These are phyloP conservation scores for Lordiphosa mommai DNA, from an alignment of 1,140 invertebrate genomes.

Conservation along the genomic window DNA sequence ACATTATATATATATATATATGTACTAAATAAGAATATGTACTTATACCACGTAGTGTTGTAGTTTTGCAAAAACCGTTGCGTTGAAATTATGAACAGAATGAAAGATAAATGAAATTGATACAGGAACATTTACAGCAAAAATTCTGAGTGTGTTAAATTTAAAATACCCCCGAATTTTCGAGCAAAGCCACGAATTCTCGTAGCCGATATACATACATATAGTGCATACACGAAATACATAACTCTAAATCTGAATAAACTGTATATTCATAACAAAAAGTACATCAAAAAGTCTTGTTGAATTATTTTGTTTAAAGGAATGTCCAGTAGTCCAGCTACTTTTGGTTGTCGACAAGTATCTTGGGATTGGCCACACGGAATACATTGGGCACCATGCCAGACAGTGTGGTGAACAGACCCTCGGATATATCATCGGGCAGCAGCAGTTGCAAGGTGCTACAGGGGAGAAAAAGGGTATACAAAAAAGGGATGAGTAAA, in stretches of 20 bases:
- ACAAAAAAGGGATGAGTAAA: not conserved
- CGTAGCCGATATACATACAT: slow-evolving; percentile 52
- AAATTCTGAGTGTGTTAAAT: slow-evolving; percentile 73
- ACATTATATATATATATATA: slow-evolving; percentile 30
- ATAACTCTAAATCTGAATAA: slow-evolving; percentile 64
- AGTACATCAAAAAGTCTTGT: slow-evolving; percentile 25
- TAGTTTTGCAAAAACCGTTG: slow-evolving; percentile 42
- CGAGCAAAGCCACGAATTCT: slow-evolving; percentile 51
- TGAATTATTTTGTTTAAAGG: slow-evolving; percentile 5
- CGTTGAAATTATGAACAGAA: slow-evolving; percentile 20
- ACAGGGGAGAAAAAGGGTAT: too few relatives aligned
- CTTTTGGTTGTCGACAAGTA: slow-evolving; percentile 80
- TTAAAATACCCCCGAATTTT: slow-evolving; percentile 38
- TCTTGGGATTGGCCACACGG: slow-evolving; percentile 90
- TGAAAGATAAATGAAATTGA: slow-evolving; percentile 55
- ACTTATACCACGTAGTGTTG: slow-evolving; percentile 67
- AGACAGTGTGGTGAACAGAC: slow-evolving; percentile 91
- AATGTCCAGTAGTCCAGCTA: slow-evolving; percentile 29
- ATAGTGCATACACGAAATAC: slow-evolving; percentile 23
- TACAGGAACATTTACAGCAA: slow-evolving; percentile 74
- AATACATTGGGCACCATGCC: slow-evolving; percentile 95
- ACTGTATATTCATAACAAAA: slow-evolving; percentile 74
- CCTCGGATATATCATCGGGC: slow-evolving; percentile 91
- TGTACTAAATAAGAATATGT: slow-evolving; percentile 39
- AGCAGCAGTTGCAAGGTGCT: slow-evolving; percentile 80